A percentile compares a stretch with the other conserved stretches of the same genome.
These are phyloP conservation scores for Acanthiza pusilla DNA, from an alignment of 2,797 vertebrate genomes.

Conservation along the genomic window DNA sequence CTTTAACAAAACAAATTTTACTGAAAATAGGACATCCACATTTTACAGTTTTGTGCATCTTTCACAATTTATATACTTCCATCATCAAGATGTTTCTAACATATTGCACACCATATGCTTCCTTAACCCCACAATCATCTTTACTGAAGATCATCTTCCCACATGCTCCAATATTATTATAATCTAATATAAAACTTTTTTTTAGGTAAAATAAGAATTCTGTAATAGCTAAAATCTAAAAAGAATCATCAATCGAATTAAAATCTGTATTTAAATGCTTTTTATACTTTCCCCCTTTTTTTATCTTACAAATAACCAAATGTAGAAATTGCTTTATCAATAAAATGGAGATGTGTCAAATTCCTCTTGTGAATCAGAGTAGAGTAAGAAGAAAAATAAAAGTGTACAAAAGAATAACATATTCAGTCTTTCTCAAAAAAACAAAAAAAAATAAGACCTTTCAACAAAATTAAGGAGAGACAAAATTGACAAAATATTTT, in stretches of 20 bases:
- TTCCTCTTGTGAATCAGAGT: neutral
- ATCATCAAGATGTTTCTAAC: neutral
- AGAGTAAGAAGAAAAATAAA: neutral
- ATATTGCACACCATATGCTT: slow-evolving; percentile 35
- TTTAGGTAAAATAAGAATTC: neutral
- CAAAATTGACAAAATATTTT: neutral
- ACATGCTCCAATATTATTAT: neutral
- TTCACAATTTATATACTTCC: neutral
- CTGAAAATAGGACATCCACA: neutral
- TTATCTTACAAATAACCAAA: neutral
- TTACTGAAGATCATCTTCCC: neutral
- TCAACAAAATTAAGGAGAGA: neutral
- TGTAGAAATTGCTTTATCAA: neutral
- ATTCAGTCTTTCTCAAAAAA: neutral
- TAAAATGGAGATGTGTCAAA: neutral
- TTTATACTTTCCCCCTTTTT: neutral
- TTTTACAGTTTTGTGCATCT: neutral
- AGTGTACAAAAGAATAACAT: neutral
- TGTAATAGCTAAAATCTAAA: neutral
- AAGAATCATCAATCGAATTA: neutral
- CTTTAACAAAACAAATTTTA: neutral
- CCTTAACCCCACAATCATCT: neutral
- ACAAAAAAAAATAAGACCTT: neutral
- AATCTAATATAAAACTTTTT: neutral
- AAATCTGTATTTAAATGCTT: neutral